Evolutionary conservation across 2,888 invertebrate species (phyloP).

Genomic region (Lutraria lutraria): DNA sequence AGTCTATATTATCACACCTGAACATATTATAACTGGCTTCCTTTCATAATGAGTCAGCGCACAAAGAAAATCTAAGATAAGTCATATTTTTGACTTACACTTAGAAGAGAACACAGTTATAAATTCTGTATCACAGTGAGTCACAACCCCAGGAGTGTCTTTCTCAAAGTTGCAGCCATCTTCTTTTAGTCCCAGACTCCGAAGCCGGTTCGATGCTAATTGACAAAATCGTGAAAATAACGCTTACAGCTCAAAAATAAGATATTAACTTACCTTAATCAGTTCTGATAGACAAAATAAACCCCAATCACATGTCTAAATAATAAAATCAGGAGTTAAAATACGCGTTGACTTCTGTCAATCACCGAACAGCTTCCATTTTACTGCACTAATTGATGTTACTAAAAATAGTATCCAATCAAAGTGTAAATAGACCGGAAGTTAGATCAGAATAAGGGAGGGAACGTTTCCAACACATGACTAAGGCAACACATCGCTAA

Average conservation of each 20-base stretch:
- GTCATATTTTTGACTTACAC: background rate
- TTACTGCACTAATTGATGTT: slow-evolving; percentile 61
- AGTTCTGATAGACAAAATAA: background rate
- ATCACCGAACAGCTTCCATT: slow-evolving; percentile 63
- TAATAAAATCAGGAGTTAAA: slow-evolving; percentile 15
- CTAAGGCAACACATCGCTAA: slow-evolving; percentile 2
- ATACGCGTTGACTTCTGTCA: slow-evolving; percentile 59
- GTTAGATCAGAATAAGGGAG: slow-evolving; percentile 17
- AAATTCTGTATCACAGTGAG: slow-evolving; percentile 22
- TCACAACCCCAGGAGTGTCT: slow-evolving; percentile 42
- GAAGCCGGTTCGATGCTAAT: slow-evolving; percentile 34
- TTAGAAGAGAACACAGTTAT: background rate
- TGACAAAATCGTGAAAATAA: slow-evolving; percentile 23
- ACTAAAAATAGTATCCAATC: slow-evolving; percentile 63
- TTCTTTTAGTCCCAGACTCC: slow-evolving; percentile 46
- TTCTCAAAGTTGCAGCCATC: slow-evolving; percentile 42
- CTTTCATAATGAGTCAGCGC: background rate
- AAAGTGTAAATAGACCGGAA: slow-evolving; percentile 43
- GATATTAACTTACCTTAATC: slow-evolving; percentile 6
- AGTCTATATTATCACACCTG: slow-evolving; percentile 24
- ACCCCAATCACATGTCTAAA: slow-evolving; percentile 28
- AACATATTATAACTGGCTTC: background rate
- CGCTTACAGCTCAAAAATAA: background rate
- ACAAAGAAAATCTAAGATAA: background rate
- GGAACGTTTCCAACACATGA: slow-evolving; percentile 12